Evolutionary conservation across 2,113 vertebrate species (phyloP), one percentile per base, ranked within the genome.

Genomic region (Myanophis thanlyinensis): DNA sequence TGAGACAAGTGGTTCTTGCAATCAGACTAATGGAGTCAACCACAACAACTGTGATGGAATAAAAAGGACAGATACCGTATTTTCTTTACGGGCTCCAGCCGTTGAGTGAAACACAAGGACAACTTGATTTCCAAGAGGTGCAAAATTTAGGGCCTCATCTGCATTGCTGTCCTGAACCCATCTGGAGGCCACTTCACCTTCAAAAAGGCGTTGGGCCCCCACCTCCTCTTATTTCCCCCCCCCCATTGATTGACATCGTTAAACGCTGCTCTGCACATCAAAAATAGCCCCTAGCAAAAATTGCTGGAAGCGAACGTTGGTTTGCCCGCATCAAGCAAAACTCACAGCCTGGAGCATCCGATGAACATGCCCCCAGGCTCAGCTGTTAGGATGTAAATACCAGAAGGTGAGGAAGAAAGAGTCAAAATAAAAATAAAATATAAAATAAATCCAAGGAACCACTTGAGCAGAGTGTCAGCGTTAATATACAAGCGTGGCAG

Each of bases 401-500:
- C 97, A 98, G 97, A 97, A 98, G 97, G 97, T 97, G 96, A 96
- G 96, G 91, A 47, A 96, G 92, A 94, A 95, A 96, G 95, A 97
- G 96, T 97, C 97, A 96, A 97, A 97, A 35, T 4, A 30, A 27
- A 48, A 86, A 44, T 13, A 52, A n/a, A 40, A 62, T 30, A 62
- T 30, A 22, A 56, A 54, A 73, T 98, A 97, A 95, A 95, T 94
- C 96, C 30, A 95, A 96, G 95, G 95, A 98, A 96, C 97, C 98
- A 98, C 98, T 98, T 97, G 97, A 98, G 95, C 96, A 97, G 97
- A 98, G 97, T 96, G 97, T 96, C 96, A 96, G 96, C 96, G 97
- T 98, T 98, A 98, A 98, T 98, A 97, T 96, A 95, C 96, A 91
- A 95, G 96, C 95, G 92, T 97, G 96, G 96, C 96, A 96, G 93